Percentiles rank a stretch among this genome's conserved stretches.
These are phyloP conservation scores for Melanaphis sacchari DNA, from an alignment of 1,140 invertebrate genomes.

Conservation along the genomic window DNA sequence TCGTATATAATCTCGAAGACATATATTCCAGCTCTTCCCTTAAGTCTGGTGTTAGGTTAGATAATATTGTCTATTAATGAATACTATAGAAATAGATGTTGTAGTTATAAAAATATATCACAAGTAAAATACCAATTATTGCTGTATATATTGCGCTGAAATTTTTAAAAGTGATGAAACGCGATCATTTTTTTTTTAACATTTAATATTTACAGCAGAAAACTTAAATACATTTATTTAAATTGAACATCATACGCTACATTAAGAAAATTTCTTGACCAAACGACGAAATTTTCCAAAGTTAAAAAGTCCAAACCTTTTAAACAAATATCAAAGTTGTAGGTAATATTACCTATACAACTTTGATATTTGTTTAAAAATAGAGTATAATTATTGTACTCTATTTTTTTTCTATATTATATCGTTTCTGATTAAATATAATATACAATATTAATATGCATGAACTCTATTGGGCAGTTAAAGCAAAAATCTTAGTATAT, in stretches of 20 bases:
- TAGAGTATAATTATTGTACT: no score
- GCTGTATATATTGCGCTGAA: neutral
- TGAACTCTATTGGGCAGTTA: neutral
- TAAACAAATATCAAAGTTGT: neutral
- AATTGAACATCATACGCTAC: neutral
- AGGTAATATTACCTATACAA: no score
- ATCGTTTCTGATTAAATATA: neutral
- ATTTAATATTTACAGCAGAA: neutral
- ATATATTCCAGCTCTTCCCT: neutral
- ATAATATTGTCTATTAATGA: no score
- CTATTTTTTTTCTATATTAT: no score
- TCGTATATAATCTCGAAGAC: neutral
- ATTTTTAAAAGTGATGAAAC: neutral
- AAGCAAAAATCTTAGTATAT: constrained; percentile 2
- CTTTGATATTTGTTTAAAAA: no score
- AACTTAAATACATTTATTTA: neutral
- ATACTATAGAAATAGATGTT: neutral
- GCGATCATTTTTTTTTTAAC: neutral
- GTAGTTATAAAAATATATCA: neutral
- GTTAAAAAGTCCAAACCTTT: neutral
- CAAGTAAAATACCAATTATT: neutral
- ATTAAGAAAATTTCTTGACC: neutral
- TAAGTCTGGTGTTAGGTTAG: no score
- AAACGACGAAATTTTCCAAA: neutral
- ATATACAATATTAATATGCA: neutral